Base-by-base conservation (phyloP, 2,797 vertebrate genomes). In the Limosa lapponica region DNA sequence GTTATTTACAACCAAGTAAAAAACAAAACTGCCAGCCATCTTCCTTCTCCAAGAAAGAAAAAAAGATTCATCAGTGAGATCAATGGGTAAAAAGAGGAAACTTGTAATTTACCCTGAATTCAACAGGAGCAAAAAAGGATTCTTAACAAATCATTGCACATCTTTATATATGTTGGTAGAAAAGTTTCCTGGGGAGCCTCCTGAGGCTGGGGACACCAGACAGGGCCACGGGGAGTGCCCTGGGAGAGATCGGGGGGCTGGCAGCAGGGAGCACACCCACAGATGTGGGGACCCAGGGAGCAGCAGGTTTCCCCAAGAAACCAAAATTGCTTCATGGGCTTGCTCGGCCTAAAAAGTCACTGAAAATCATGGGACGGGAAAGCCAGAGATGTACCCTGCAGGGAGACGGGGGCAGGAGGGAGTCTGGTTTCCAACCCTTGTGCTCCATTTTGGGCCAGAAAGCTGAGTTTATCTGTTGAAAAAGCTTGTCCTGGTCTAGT, bases 171-270 rank as follows among this genome's bases (percentile, higher is more conserved):
- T 0, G 1, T 25, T 48, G 19, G 19, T 13, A 61, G 34, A 65
- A 75, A 18, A 57, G 15, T 36, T 61, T 66, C 10, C 41, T 65
- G 32, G 46, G 37, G 37, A 91, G 28, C 3, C 5, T 82, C 43
- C 27, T 92, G 18, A 25, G 4, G 48, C n/a, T n/a, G 57, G 25
- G 37, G 11, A 3, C 32, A 66, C 5, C 1, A 10, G 49, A 8
- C 3, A 2, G 23, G 20, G 23, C n/a, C 19, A 7, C 1, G 0
- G 22, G 18, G n/a, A 51, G 16, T 48, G 25, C 19, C 19, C 27
- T 23, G 5, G 57, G 8, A 27, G 19, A 18, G 23, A 28, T 2
- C 1, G 1, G 5, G 25, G 61, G 14, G 5, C 6, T 34, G 54
- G 32, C 34, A 67, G 61, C 48, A 66, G 59, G 43, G 14, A 66